Evolutionary conservation across 2,888 invertebrate species (phyloP), one percentile per base, ranked within the genome.

Genomic region (Baccha elongata): DNA sequence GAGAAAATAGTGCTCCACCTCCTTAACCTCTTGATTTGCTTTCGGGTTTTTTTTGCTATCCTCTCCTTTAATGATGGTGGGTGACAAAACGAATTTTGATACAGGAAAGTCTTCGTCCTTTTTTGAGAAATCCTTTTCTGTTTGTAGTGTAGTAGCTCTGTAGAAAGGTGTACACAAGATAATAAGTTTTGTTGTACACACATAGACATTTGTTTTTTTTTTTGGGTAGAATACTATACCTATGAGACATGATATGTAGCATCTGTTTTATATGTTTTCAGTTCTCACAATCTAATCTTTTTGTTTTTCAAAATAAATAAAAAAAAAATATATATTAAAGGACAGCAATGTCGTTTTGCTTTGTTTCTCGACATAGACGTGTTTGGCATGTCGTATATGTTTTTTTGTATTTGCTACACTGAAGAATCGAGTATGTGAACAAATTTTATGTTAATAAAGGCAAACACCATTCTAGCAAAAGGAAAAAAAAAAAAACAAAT

Each of bases 1-100:
- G 62, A 58, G 72, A 68, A 76, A 83, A 78, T 78, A 72, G 76
- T 78, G 72, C 72, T 72, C 81, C 67, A 83, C 72, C 81, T 83
- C 67, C 71, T 83, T 78, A 76, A 76, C 76, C 76, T 76, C 76
- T 76, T 76, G 76, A 62, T 76, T 76, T 76, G 76, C 40, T 83
- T 81, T 62, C 50, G 21, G 13, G 29, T 69, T 15, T 46, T 40
- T 65, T 62, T 37, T 55, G 17, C 32, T 62, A 37, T 65, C 37
- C 48, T 46, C 55, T 46, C 48, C 40, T 55, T 68, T 44, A 46
- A 74, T 65, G 69, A 69, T 75, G 75, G 75, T 65, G 81, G 75
- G 75, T 65, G 81, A 81, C 75, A 81, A 75, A 75, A 76, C 60
- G 76, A 76, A 83, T 83, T 83, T 83, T 72, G 60, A 78, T 72